Base-by-base conservation (phyloP, 2,888 invertebrate genomes). In the Enoplolaimus lenunculus region DNA sequence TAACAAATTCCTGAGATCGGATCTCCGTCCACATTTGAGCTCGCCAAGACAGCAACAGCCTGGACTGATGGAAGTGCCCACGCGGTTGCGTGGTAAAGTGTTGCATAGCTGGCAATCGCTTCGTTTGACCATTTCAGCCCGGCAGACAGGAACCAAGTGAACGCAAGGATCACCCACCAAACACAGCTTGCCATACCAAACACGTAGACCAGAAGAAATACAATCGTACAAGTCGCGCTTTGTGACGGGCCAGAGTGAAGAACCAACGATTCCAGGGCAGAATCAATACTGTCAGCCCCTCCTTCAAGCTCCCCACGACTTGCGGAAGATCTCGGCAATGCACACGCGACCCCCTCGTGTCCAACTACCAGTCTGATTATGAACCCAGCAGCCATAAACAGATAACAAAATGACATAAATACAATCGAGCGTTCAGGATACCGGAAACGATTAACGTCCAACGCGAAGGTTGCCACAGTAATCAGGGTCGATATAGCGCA, bases 91-190 rank as follows among this genome's bases (percentile, higher is more conserved):
- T 98, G 98, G 84, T 95, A 97, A 82, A 93, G 93, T 81, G 91
- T 90, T 0, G 93, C 90, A 83, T 95, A 90, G 21, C 89, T 88
- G 1, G 89, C 87, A 77, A 98, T 95, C 21, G 95, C 95, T 84
- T 98, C 98, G 82, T 93, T 93, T 75, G 95, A 93, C 98, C 97
- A 98, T 82, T 98, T 97, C 45, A 97, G 86, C 0, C 94, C 95
- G 0, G 95, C 95, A 0, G 95, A 93, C 75, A 97, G 86, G 84
- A 95, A 94, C 95, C 95, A 97, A 67, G 94, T 93, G 82, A 95
- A 89, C 60, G 93, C 89, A n/a, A 95, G 84, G 73, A 95, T 88
- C 69, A 95, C 93, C 86, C 86, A 86, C 97, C 97, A 98, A 71
- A 95, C 90, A 30, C 92, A 91, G 0, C 93, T 92, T 0, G 97